phyloP scores from a whole-genome alignment of 2,797 vertebrate species.

The Sebastes diploproa region DNA sequence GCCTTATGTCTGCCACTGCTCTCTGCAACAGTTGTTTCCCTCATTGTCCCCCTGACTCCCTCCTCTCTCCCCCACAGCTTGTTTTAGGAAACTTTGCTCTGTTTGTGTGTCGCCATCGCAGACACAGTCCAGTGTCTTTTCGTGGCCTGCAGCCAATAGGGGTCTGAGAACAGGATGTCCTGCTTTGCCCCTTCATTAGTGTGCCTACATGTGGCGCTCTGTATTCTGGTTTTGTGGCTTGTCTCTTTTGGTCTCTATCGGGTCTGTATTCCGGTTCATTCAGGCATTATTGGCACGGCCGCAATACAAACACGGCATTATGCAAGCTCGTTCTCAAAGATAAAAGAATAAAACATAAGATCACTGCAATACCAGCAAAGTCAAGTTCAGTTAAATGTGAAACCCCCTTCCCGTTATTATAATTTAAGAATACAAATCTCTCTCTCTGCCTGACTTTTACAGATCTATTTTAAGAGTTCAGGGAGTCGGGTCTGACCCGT shows the following conservation, averaged over 20 bases:
- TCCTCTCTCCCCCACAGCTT: slow-evolving; percentile 8
- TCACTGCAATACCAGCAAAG: background rate
- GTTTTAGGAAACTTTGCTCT: slow-evolving; percentile 58
- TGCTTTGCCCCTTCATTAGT: slow-evolving; percentile 34
- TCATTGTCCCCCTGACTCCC: background rate
- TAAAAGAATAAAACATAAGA: background rate
- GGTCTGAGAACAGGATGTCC: slow-evolving; percentile 41
- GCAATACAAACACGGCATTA: background rate
- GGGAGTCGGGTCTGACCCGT: slow-evolving; percentile 32
- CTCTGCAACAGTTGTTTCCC: background rate
- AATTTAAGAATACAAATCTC: background rate
- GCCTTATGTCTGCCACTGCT: background rate
- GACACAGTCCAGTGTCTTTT: slow-evolving; percentile 50
- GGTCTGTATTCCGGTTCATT: background rate
- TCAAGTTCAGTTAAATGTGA: background rate
- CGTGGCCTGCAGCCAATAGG: slow-evolving; percentile 51
- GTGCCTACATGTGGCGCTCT: background rate
- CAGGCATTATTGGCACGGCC: background rate
- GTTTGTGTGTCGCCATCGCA: slow-evolving; percentile 29
- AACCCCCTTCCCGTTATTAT: background rate
- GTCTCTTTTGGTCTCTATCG: background rate
- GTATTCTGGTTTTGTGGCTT: background rate
- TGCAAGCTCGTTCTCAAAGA: background rate
- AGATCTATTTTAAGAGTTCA: slow-evolving; percentile 45
- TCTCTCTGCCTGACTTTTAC: background rate